Percentiles rank a stretch among this genome's conserved stretches.
Evolutionary conservation across 2,113 vertebrate species (phyloP).

Genomic region (Falcunculus frontatus): DNA sequence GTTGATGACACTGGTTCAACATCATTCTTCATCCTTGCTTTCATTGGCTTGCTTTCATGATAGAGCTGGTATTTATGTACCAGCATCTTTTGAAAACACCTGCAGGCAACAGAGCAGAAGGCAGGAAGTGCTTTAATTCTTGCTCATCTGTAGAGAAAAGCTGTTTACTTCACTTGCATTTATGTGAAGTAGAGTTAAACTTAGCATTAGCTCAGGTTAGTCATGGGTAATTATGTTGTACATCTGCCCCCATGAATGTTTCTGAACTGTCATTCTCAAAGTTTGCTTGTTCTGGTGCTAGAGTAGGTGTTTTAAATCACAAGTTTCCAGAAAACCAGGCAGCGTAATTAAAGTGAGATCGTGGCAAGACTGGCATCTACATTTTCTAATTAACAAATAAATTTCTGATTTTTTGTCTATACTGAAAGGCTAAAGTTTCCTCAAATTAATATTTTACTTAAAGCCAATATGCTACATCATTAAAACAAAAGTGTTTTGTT

Average conservation of each 20-base stretch:
- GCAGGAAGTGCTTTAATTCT: neutral
- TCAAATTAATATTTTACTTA: neutral
- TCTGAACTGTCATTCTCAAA: neutral
- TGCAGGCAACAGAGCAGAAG: neutral
- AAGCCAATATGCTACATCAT: neutral
- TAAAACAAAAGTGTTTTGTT: neutral
- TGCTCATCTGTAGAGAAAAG: neutral
- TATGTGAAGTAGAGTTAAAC: constrained; percentile 4
- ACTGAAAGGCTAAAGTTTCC: neutral
- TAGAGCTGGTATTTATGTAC: neutral
- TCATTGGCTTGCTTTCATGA: neutral
- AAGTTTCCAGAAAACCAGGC: neutral
- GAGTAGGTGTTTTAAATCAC: neutral
- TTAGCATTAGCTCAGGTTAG: constrained; percentile 19
- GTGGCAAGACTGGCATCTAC: neutral
- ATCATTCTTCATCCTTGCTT: neutral
- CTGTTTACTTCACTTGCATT: neutral
- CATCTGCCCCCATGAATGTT: neutral
- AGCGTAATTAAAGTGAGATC: neutral
- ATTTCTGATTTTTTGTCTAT: constrained; percentile 39
- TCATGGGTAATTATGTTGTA: neutral
- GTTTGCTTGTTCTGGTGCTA: neutral
- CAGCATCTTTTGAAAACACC: neutral
- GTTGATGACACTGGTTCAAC: neutral
- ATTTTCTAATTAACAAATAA: neutral